Evolutionary conservation across 2,797 vertebrate species (phyloP).

Genomic region (Gymnocypris eckloni): DNA sequence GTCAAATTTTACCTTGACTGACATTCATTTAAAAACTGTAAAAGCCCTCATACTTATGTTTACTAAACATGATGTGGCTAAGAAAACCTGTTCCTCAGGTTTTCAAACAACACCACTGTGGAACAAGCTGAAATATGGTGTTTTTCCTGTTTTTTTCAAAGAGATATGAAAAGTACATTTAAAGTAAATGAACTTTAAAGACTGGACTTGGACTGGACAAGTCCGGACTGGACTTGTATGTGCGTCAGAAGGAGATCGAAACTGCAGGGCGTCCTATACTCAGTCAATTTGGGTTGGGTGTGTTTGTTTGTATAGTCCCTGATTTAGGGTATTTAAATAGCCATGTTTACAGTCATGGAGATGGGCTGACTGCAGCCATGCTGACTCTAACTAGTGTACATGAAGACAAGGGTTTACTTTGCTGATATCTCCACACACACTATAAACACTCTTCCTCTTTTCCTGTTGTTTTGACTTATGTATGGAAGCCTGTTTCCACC

Average conservation of each 20-base stretch:
- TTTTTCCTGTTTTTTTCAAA: background rate
- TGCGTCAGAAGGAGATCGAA: background rate
- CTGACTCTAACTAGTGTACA: background rate
- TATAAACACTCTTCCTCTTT: slow-evolving; percentile 9
- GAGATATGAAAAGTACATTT: background rate
- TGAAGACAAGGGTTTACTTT: background rate
- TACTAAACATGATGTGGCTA: background rate
- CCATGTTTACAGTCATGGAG: background rate
- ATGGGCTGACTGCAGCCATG: background rate
- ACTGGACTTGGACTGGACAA: too few species aligned
- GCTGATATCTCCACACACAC: background rate
- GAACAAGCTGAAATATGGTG: background rate
- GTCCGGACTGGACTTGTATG: background rate
- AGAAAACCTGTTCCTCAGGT: background rate
- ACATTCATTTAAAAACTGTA: background rate
- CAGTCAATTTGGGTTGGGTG: slow-evolving; percentile 5
- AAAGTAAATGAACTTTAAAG: too few species aligned
- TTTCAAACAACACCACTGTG: background rate
- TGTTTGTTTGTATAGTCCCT: slow-evolving; percentile 1
- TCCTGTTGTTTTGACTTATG: slow-evolving; percentile 20
- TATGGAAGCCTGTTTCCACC: background rate
- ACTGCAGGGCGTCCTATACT: too few species aligned
- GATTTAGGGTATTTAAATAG: slow-evolving; percentile 25
- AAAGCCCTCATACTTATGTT: background rate
- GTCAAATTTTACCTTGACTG: too few species aligned